Percentiles rank a stretch among this genome's conserved stretches.
These are phyloP conservation scores for Dendrolimus punctatus DNA, from an alignment of 1,140 invertebrate species.

Conservation along the genomic window DNA sequence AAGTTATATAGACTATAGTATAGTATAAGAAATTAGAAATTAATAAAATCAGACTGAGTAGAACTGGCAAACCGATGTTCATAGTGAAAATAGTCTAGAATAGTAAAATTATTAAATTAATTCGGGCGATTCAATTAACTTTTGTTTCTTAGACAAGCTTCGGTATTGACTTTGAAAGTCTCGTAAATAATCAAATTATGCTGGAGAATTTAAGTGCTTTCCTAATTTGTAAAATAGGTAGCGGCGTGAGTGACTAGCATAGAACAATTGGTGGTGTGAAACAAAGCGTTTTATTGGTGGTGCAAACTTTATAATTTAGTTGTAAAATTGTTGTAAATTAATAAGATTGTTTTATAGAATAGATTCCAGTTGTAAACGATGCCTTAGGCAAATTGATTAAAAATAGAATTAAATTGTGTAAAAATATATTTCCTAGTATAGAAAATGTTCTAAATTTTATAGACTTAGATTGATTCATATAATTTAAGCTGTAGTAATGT, in stretches of 20 bases:
- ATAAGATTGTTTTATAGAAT: constrained; percentile 53
- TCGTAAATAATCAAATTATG: constrained; percentile 14
- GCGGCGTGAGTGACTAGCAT: constrained; percentile 36
- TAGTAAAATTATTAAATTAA: constrained; percentile 38
- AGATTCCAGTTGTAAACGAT: constrained; percentile 37
- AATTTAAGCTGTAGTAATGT: constrained; percentile 31
- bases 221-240: constrained; percentile 28
- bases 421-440: constrained; percentile 28
- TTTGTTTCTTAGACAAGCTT: constrained; percentile 49
- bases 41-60: constrained; percentile 39
- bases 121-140: constrained; percentile 42
- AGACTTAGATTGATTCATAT: constrained; percentile 41
- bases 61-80: constrained; percentile 39
- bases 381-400: constrained; percentile 49
- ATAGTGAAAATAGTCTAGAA: constrained; percentile 52
- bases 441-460: constrained; percentile 22
- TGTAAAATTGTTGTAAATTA: constrained; percentile 46
- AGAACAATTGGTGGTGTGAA: constrained; percentile 35
- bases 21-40: constrained; percentile 33
- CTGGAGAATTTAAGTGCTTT: constrained; percentile 17
- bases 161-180: constrained; percentile 19
- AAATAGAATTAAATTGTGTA: constrained; percentile 22
- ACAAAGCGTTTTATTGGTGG: constrained; percentile 57
- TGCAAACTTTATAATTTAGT: constrained; percentile 58
- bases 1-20: constrained; percentile 42